Evolutionary conservation across 2,888 invertebrate genomes (phyloP), one percentile per base, ranked within the genome.

Genomic region (Nemurella pictetii): DNA sequence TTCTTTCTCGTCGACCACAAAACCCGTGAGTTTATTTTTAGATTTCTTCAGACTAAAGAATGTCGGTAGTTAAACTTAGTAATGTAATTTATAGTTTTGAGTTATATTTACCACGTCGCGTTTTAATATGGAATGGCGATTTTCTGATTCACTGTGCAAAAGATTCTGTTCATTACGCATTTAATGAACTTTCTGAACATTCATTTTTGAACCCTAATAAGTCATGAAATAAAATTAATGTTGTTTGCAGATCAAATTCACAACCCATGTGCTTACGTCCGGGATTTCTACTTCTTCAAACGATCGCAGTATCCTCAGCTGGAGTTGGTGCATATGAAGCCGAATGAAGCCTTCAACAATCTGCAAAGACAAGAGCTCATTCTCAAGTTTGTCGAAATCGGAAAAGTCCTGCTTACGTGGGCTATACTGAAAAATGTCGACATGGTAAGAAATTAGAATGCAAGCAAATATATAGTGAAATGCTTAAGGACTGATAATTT

Each of bases 1-100:
- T 98, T 97, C 90, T 99, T 98, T 89, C 92, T 99, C n/a, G 96
- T 99, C 0, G 99, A 99, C 90, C 96, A 98, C 87, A 99, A 99
- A 92, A 99, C 99, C 85, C 97, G 99, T 99, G 92, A 94, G 94
- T 91, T 85, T 73, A 83, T 87, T 84, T 73, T 15, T 29, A 35
- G 35, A 35, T 35, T 35, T 35, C 12, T 35, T 35, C n/a, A n/a
- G n/a, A n/a, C n/a, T n/a, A n/a, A n/a, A n/a, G n/a, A n/a, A n/a
- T n/a, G n/a, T n/a, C n/a, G n/a, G n/a, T n/a, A n/a, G n/a, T n/a
- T n/a, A n/a, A n/a, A 80, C n/a, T 25, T 73, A 73, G n/a, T 73
- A 73, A 73, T n/a, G n/a, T 73, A 73, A 73, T 73, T 73, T 73
- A 25, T 25, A 25, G 25, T 73, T 3, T 73, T 73, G n/a, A 73